phyloP scores from a whole-genome alignment of 2,888 invertebrate species.

The Adelphocoris suturalis region DNA sequence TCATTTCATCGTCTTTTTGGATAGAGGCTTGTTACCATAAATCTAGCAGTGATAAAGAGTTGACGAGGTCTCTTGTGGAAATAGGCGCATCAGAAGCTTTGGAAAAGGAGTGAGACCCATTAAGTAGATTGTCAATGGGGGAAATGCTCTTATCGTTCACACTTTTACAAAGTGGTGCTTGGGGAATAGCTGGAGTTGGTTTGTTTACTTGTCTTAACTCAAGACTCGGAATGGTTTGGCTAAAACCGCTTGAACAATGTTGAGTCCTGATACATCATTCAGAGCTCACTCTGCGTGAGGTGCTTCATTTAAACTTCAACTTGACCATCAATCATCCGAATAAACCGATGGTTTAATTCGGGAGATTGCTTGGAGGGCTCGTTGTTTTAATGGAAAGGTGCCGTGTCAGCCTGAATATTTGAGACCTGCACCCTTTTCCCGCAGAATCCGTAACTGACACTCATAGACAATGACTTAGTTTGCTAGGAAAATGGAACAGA shows the following conservation, averaged over 20 bases:
- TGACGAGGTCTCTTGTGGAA: not conserved
- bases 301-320: not conserved
- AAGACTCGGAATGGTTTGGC: not conserved
- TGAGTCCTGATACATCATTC: slow-evolving; percentile 10
- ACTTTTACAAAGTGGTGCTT: not conserved
- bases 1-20: not conserved
- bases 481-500: too few species aligned
- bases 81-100: not conserved
- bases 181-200: not conserved
- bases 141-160: not conserved
- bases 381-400: not conserved
- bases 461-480: too few species aligned
- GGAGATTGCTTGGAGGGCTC: not conserved
- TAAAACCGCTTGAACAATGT: not conserved
- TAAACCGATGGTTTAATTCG: not conserved
- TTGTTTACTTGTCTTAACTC: not conserved
- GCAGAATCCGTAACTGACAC: not conserved
- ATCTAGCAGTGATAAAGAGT: slow-evolving; percentile 26
- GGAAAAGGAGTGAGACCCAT: not conserved
- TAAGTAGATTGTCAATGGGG: slow-evolving; percentile 21
- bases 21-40: slow-evolving; percentile 31
- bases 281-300: not conserved
- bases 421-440: not conserved
- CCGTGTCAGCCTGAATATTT: not conserved
- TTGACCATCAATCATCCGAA: not conserved